Percentiles rank a stretch among this genome's conserved stretches.
Evolutionary conservation across 2,888 invertebrate species (phyloP).

Genomic region (Ischnura elegans): DNA sequence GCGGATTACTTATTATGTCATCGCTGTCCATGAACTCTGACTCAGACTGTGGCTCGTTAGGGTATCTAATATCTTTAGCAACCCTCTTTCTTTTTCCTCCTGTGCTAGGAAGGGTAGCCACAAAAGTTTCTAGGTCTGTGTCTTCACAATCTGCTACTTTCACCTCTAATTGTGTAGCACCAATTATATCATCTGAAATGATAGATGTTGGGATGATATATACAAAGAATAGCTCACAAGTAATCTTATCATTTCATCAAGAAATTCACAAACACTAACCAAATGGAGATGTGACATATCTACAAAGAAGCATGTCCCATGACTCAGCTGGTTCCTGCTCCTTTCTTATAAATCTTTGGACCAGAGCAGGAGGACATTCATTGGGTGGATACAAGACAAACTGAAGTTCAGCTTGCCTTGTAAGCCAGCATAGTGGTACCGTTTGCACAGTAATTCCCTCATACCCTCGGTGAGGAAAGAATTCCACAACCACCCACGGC

Average conservation of each 20-base stretch:
- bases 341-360: neutral
- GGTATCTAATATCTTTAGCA: neutral
- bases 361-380: neutral
- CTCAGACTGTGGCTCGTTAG: neutral
- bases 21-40: neutral
- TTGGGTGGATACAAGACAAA: neutral
- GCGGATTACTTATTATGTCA: neutral
- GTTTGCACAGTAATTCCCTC: neutral
- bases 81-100: neutral
- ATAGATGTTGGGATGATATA: neutral
- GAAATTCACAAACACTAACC: neutral
- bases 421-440: neutral
- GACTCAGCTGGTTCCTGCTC: neutral
- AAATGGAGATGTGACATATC: neutral
- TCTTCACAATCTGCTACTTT: neutral
- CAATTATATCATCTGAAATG: neutral
- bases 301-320: neutral
- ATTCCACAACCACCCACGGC: no score
- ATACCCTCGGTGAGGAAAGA: no score
- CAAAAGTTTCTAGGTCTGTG: neutral
- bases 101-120: neutral
- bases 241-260: neutral
- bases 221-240: neutral
- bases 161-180: neutral
- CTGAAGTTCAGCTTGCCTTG: neutral